Evolutionary conservation across 2,113 vertebrate species (phyloP).

Genomic region (Pagrus major): DNA sequence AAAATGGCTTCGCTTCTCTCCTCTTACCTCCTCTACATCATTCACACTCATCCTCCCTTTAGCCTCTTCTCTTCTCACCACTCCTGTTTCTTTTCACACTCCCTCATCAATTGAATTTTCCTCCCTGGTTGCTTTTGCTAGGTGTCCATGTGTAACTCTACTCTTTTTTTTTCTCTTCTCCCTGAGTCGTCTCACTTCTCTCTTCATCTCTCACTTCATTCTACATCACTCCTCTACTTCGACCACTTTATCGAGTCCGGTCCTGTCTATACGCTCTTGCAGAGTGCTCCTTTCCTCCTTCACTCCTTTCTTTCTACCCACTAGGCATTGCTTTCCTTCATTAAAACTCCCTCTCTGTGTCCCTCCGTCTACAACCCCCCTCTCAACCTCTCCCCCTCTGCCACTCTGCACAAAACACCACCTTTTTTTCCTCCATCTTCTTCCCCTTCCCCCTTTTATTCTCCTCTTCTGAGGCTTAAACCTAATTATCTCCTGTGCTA

Average conservation of each 20-base stretch:
- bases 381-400: constrained; percentile 5
- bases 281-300: not conserved
- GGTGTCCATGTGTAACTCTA: not conserved
- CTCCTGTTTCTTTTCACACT: constrained; percentile 49
- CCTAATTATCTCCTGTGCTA: constrained; percentile 75
- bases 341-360: constrained; percentile 43
- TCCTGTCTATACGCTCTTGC: constrained; percentile 4
- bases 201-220: not conserved
- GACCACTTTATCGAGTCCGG: constrained; percentile 1
- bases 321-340: constrained; percentile 32
- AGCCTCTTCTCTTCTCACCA: constrained; percentile 13
- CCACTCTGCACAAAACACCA: constrained; percentile 41
- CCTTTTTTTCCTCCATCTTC: constrained; percentile 40
- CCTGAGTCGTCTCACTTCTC: not conserved
- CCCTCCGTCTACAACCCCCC: constrained; percentile 23
- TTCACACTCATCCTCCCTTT: constrained; percentile 38
- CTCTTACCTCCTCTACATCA: constrained; percentile 15
- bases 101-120: constrained; percentile 36
- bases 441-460: constrained; percentile 60
- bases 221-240: constrained; percentile 5
- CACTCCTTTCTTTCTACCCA: not conserved
- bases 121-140: not conserved
- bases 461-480: constrained; percentile 68
- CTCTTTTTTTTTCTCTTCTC: not conserved
- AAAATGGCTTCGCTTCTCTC: constrained; percentile 25